Evolutionary conservation across 1,140 invertebrate species (phyloP), one percentile per base, ranked within the genome.

Genomic region (Drosophila watanabei): DNA sequence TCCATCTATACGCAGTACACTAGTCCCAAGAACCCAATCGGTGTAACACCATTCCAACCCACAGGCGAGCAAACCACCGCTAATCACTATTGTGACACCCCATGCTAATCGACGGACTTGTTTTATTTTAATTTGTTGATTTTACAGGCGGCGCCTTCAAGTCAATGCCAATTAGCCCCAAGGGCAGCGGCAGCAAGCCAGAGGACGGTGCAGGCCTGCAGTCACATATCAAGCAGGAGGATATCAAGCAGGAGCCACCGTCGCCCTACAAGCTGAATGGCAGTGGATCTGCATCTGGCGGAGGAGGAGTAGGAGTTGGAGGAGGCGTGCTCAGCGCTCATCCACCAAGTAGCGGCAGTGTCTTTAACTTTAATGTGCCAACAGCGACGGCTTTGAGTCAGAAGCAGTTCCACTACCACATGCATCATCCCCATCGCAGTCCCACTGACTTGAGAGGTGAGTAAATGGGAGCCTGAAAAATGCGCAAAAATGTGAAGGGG

Each of bases 21-120:
- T 80, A 96, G 95, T 86, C 96, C 96, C 51, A 95, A 96, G 33
- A 97, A 97, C 94, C 97, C 97, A 43, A 95, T 95, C 48, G 97
- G 97, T 51, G 95, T 97, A 63, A 96, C 96, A 79, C 96, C 96
- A 80, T 98, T 98, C 93, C 97, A 98, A 93, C 97, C 97, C 9
- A 97, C 96, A 60, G 97, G 93, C 91, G 89, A 92, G 91, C 80
- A 80, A 73, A 70, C 79, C 60, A 24, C 43, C 39, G 39, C 49
- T 46, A 33, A 37, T 39, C 41, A 33, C 2, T 8, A 30, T 5
- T 28, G 8, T 5, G 4, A 5, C 11, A 59, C 41, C n/a, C 33
- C 45, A 70, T 75, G 66, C 82, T 89, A 43, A 89, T 72, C 56
- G 9, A 45, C 2, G 20, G 6, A 9, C 56, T 24, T 49, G 2